phyloP scores from a whole-genome alignment of 2,888 invertebrate species.

The Copidosoma aretas region DNA sequence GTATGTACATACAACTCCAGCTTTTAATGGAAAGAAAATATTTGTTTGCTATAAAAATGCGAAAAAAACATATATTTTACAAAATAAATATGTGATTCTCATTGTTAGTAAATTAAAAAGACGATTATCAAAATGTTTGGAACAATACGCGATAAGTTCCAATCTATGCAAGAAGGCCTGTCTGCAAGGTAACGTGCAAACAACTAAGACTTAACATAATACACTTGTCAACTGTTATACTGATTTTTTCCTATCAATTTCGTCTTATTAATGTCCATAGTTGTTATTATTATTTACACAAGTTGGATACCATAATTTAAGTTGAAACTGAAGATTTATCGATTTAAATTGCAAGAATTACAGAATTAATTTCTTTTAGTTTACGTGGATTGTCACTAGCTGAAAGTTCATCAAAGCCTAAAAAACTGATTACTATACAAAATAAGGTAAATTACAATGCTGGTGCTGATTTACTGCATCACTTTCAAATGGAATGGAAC shows the following conservation, averaged over 20 bases:
- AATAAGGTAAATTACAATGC: constrained; percentile 66
- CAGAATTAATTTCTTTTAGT: constrained; percentile 46
- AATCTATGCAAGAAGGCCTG: constrained; percentile 60
- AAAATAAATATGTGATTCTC: constrained; percentile 14
- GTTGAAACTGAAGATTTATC: constrained; percentile 13
- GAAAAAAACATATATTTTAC: neutral
- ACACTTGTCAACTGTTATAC: neutral
- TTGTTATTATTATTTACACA: neutral
- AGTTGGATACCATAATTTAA: neutral
- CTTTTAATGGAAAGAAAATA: neutral
- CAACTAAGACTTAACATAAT: no score
- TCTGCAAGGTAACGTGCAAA: constrained; percentile 60
- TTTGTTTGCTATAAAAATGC: neutral
- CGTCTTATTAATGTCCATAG: neutral
- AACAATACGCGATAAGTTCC: constrained; percentile 56
- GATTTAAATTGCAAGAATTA: neutral
- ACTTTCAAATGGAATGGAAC: constrained; percentile 77
- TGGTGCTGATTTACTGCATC: constrained; percentile 73
- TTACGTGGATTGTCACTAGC: constrained; percentile 54
- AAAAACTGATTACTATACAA: constrained; percentile 46
- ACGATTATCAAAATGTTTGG: constrained; percentile 58
- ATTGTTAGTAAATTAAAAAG: constrained; percentile 21
- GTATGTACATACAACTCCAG: no score
- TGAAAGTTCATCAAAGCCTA: constrained; percentile 50
- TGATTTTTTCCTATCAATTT: neutral